phyloP scores from a whole-genome alignment of 1,140 invertebrate species.

The Thaumetopoea pityocampa region DNA sequence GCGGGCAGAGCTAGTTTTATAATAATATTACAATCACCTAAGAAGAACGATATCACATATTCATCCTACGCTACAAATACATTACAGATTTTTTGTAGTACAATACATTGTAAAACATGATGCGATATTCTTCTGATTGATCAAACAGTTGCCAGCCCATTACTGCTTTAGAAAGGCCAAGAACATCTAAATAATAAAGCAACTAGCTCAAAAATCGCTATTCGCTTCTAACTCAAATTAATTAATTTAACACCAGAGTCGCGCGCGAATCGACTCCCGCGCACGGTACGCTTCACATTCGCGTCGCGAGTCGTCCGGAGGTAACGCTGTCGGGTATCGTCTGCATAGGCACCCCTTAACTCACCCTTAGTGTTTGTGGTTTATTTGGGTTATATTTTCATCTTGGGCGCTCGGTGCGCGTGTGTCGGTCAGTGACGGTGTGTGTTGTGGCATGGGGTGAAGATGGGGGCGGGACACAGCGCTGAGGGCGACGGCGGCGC shows the following conservation, averaged over 20 bases:
- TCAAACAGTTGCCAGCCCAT: too few relatives aligned
- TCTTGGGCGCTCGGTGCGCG: constrained; percentile 39
- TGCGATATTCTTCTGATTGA: too few relatives aligned
- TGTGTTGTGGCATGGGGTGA: constrained; percentile 65
- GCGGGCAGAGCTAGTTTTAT: too few relatives aligned
- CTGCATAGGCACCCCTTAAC: constrained; percentile 28
- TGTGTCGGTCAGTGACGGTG: constrained; percentile 50
- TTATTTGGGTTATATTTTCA: too few relatives aligned
- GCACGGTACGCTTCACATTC: constrained; percentile 67
- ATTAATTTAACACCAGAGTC: constrained; percentile 34
- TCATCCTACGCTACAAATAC: too few relatives aligned
- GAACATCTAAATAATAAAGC: background rate
- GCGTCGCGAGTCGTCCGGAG: constrained; percentile 47
- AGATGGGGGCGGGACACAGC: constrained; percentile 65
- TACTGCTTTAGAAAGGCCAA: too few relatives aligned
- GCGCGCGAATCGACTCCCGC: constrained; percentile 44
- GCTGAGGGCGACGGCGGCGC: constrained; percentile 57
- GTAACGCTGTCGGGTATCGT: constrained; percentile 41
- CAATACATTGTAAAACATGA: too few relatives aligned
- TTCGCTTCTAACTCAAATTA: constrained; percentile 27
- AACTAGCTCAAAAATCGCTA: constrained; percentile 4
- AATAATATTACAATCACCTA: too few relatives aligned
- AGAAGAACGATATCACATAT: too few relatives aligned
- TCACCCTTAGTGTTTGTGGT: constrained; percentile 7
- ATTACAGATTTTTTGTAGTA: too few relatives aligned